Base-by-base conservation (phyloP, 2,797 vertebrate species). In the Dicrostonyx torquatus region DNA sequence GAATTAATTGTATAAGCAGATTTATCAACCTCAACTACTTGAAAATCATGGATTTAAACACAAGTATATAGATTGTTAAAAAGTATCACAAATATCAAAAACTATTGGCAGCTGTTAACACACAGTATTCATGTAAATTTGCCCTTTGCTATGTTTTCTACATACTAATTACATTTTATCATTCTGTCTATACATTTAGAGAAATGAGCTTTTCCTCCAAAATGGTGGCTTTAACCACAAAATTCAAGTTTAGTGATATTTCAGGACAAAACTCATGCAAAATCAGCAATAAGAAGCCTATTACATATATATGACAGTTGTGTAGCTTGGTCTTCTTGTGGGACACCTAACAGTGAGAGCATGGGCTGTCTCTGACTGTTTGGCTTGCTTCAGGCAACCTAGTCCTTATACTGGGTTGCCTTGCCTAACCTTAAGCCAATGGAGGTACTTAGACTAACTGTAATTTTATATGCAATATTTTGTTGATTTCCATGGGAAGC, bases 51-150 rank as follows among this genome's bases (percentile, higher is more conserved):
- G 15, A 18, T 11, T 43, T 80, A 72, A 55, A 79, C 73, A 55
- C 29, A 86, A 37, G 5, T 86, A 55, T 20, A 53, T 0, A 83
- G 7, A 13, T n/a, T 83, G 15, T 53, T 64, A 70, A 64, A 76
- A 87, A 58, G 48, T 84, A 76, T 20, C n/a, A 77, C 58, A 45
- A 89, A 83, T 87, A 79, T 87, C 17, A 70, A 87, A 75, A 91
- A 89, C 58, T 5, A 62, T 7, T 72, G 60, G 48, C 12, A 64
- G 24, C 17, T 24, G 64, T n/a, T 10, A n/a, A 86, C 29, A 87
- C 26, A 45, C 0, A 58, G 8, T 82, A 80, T n/a, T 89, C 68
- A 60, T 62, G n/a, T 80, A 17, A 18, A 6, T 29, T 8, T 31
- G 5, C 70, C 12, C 24, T 84, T 90, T 53, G 0, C 4, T 79